Percentiles rank a stretch among this genome's conserved stretches.
These are phyloP conservation scores for Rhombomys opimus DNA, from an alignment of 2,113 vertebrate genomes.

Conservation along the genomic window DNA sequence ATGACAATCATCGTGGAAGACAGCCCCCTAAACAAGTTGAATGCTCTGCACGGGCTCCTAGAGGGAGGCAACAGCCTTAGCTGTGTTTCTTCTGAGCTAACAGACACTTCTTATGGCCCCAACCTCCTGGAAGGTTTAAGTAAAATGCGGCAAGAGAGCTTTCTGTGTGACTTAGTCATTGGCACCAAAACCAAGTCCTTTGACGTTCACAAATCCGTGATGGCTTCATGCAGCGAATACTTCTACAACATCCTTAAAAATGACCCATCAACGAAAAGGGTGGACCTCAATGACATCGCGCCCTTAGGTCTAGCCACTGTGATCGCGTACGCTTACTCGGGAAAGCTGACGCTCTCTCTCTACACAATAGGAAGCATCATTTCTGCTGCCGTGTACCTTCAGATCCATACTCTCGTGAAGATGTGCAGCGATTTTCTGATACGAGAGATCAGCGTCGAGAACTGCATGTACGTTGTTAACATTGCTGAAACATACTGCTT, in stretches of 20 bases:
- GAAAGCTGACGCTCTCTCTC: constrained; percentile 96
- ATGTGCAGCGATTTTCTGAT: constrained; percentile 99
- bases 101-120: constrained; percentile 92
- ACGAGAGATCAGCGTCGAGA: constrained; percentile 97
- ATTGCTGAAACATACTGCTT: constrained; percentile 97
- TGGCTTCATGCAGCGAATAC: constrained; percentile 98
- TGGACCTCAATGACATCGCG: constrained; percentile 96
- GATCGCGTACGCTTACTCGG: constrained; percentile 97
- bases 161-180: constrained; percentile 97
- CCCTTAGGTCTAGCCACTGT: constrained; percentile 95
- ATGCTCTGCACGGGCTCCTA: constrained; percentile 93
- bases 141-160: constrained; percentile 96
- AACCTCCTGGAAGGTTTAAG: constrained; percentile 96
- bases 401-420: constrained; percentile 96
- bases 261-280: constrained; percentile 92
- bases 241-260: constrained; percentile 95
- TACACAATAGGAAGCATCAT: constrained; percentile 98
- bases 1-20: constrained; percentile 96
- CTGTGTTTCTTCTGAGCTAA: constrained; percentile 97
- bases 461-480: constrained; percentile 97
- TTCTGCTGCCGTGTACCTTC: constrained; percentile 94
- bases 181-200: constrained; percentile 98
- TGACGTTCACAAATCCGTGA: constrained; percentile 96
- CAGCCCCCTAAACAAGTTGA: constrained; percentile 94
- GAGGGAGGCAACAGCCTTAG: constrained; percentile 97